Evolutionary conservation across 2,797 vertebrate genomes (phyloP), one percentile per base, ranked within the genome.

Genomic region (Petrocephalus schoutedeni): DNA sequence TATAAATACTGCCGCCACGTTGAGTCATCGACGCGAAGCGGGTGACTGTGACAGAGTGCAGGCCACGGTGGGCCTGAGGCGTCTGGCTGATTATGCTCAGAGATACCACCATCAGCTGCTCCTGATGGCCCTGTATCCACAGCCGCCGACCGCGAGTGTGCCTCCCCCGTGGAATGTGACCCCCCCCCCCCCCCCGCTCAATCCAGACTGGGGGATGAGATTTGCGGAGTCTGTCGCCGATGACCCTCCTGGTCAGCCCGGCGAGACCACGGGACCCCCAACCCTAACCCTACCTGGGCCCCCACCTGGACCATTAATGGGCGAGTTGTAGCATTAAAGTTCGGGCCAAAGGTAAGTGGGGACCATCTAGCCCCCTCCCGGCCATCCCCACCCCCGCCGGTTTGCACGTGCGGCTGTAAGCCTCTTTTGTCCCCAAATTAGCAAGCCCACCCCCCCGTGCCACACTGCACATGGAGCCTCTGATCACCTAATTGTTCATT

Each of bases 401-500:
- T 59, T 21, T 59, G 58, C 58, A 59, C 58, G 58, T 56, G 67
- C 16, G 58, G 2, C 58, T 59, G n/a, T n/a, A 21, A 61, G 58
- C 58, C 58, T 23, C 58, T 61, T 61, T 61, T 61, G 58, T 59
- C 58, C 58, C 58, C 93, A 91, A 94, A 95, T 95, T 93, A 94
- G 93, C 92, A 92, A 92, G 92, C 93, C 92, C 93, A 93, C 93
- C 64, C 53, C 88, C 32, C 84, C 21, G 32, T 51, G 3, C 67
- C n/a, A 19, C 32, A 12, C 85, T 89, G 86, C 89, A 87, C 89
- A 93, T 86, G 90, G 91, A 91, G 94, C 92, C 92, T 93, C 92
- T 93, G 92, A 92, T 93, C 91, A 85, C 90, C 92, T 93, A 94
- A 95, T 94, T 94, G 93, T 94, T 94, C 91, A 89, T 93, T 94